Base-by-base conservation (phyloP, 37 sponge, comb jelly and placozoan genomes). In the Diacarnus erythraeanus region DNA sequence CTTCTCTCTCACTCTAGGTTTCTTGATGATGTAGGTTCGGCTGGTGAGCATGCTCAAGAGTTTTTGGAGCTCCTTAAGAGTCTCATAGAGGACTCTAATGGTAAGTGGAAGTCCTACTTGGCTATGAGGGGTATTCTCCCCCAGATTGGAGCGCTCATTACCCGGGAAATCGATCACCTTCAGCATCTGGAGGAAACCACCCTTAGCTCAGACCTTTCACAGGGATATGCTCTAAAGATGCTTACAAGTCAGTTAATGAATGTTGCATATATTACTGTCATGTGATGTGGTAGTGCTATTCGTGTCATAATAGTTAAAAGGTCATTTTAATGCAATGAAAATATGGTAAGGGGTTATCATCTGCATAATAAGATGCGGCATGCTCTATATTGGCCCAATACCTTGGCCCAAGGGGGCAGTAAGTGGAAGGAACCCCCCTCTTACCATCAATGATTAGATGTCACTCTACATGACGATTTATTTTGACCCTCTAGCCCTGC, bases 141-240 rank as follows among this genome's bases (percentile, higher is more conserved):
- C 12, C 75, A 38, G 34, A 81, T 95, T 15, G 95, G 87, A 30
- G 42, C 43, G 18, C 87, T 95, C 33, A 93, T 95, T 15, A 60
- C 72, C 42, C 60, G 80, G 85, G 94, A 94, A 70, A 94, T 94
- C 17, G 77, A 78, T 23, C 66, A 71, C 33, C 70, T 96, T 29
- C 33, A 42, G 3, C 42, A 73, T 30, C 76, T 96, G 77, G 97
- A 96, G 68, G 90, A 94, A 61, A 64, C 92, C 68, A 89, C 91
- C 9, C 82, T 96, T 31, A 94, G 80, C 76, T 90, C 92, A 25
- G 94, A 94, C 72, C 76, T 96, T 22, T 91, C 97, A 9, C 94
- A 94, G 47, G 97, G 97, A 3, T 91, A 86, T 75, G 89, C 97
- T 18, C 84, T 96, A 25, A 84, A 94, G 59, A 91, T 96, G 94